Evolutionary conservation across 2,797 vertebrate genomes (phyloP).

Genomic region (Neostethus bicornis): DNA sequence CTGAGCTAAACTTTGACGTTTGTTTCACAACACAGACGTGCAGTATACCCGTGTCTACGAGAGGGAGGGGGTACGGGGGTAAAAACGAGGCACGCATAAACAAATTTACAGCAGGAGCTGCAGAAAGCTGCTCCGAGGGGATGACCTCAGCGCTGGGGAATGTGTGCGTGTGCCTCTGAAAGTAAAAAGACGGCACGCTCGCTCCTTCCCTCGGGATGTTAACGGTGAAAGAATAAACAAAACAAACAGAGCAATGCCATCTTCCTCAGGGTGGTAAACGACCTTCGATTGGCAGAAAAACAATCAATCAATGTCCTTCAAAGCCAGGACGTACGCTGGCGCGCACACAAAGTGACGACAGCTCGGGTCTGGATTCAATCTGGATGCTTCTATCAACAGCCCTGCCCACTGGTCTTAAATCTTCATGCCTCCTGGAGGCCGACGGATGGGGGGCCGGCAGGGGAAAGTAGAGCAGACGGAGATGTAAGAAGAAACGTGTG

Average conservation of each 20-base stretch:
- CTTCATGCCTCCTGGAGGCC: conserved; percentile 53
- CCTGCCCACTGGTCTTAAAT: conserved; percentile 60
- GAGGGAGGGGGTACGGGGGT: neutral
- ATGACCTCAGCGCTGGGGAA: conserved; percentile 73
- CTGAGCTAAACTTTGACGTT: too few species aligned
- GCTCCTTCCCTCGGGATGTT: conserved; percentile 24
- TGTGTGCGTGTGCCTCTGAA: conserved; percentile 46
- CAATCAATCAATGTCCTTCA: conserved; percentile 40
- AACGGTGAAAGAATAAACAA: conserved; percentile 33
- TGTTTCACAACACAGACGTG: too few species aligned
- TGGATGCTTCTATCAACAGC: conserved; percentile 61
- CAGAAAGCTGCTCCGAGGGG: conserved; percentile 64
- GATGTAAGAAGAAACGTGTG: conserved; percentile 30
- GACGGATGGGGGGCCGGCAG: conserved; percentile 16
- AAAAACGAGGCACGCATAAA: conserved; percentile 61
- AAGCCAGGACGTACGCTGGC: conserved; percentile 27
- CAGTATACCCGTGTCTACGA: too few species aligned
- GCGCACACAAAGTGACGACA: conserved; percentile 45
- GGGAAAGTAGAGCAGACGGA: neutral
- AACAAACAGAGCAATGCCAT: conserved; percentile 18
- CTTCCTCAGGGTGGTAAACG: conserved; percentile 2
- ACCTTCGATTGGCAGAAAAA: neutral
- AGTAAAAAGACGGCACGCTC: conserved; percentile 18
- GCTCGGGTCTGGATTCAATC: conserved; percentile 72
- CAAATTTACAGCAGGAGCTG: conserved; percentile 70